Conservation (phyloP, 2,797 vertebrate genomes). For the Neosilurus hyrtlii region DNA sequence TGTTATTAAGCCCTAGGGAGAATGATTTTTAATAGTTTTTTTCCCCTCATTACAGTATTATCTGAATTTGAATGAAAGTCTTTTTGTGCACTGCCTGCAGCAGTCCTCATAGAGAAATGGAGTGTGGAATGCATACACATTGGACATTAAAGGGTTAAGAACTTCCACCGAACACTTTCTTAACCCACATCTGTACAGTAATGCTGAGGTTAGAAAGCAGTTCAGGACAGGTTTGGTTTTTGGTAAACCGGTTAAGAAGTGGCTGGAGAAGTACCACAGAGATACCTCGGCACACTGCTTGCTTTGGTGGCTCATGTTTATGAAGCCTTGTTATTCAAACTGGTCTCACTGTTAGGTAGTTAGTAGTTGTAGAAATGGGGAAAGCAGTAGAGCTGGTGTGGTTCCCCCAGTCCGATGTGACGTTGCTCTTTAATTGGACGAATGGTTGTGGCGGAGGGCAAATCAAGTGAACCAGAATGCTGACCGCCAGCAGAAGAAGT, state of each 20-base stretch:
- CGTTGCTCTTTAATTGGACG: conserved; percentile 49
- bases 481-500: conserved; percentile 44
- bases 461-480: conserved; percentile 70
- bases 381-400: conserved; percentile 54
- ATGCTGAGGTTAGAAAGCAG: conserved; percentile 3
- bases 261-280: neutral
- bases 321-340: neutral
- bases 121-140: neutral
- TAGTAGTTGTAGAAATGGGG: conserved; percentile 29
- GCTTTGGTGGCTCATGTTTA: conserved; percentile 2
- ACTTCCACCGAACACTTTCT: neutral
- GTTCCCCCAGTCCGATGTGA: conserved; percentile 62
- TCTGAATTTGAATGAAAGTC: neutral
- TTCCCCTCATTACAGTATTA: neutral
- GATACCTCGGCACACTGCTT: neutral
- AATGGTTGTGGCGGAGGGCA: conserved; percentile 61
- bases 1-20: neutral
- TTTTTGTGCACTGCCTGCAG: neutral
- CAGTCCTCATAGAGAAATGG: neutral
- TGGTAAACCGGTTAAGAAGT: conserved; percentile 7
- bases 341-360: conserved; percentile 15
- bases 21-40: neutral
- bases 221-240: conserved; percentile 17
- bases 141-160: neutral
- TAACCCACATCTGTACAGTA: neutral